These are phyloP conservation scores for Myathropa florea DNA, from an alignment of 2,888 invertebrate species.

Conservation along the genomic window DNA sequence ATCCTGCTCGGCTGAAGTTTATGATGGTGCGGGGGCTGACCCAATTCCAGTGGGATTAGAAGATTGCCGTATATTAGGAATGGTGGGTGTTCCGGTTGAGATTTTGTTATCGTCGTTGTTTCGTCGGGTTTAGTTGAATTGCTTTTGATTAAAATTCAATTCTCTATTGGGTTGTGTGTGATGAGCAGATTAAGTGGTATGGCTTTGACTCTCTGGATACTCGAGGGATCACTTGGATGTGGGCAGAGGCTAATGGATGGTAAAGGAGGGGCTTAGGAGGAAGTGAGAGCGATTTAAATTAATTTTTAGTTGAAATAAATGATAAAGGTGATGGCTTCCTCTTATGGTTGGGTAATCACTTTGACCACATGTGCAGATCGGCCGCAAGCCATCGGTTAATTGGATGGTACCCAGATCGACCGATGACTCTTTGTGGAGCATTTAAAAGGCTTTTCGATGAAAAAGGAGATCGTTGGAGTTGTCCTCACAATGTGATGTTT, in stretches of 20 bases:
- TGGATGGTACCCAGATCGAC: too few relatives aligned
- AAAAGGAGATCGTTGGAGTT: too few relatives aligned
- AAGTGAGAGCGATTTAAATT: neutral
- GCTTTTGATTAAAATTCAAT: slow-evolving; percentile 62
- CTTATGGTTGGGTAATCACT: neutral
- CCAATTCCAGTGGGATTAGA: slow-evolving; percentile 50
- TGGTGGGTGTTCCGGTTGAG: slow-evolving; percentile 29
- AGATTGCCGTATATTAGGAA: slow-evolving; percentile 11
- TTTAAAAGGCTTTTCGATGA: too few relatives aligned
- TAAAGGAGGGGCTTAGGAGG: neutral
- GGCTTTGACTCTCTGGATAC: slow-evolving; percentile 35
- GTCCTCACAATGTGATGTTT: too few relatives aligned
- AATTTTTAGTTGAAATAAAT: neutral
- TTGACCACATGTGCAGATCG: neutral
- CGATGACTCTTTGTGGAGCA: too few relatives aligned
- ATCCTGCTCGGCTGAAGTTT: slow-evolving; percentile 25
- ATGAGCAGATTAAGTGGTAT: slow-evolving; percentile 45
- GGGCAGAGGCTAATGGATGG: neutral
- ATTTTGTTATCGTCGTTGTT: slow-evolving; percentile 42
- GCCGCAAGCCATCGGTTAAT: neutral
- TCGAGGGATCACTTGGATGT: neutral
- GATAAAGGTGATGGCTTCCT: neutral
- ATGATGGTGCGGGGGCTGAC: slow-evolving; percentile 30
- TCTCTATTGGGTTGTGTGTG: slow-evolving; percentile 33
- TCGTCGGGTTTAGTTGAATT: slow-evolving; percentile 36